Evolutionary conservation across 2,113 vertebrate species (phyloP).

Genomic region (Rhadina sibilatrix): DNA sequence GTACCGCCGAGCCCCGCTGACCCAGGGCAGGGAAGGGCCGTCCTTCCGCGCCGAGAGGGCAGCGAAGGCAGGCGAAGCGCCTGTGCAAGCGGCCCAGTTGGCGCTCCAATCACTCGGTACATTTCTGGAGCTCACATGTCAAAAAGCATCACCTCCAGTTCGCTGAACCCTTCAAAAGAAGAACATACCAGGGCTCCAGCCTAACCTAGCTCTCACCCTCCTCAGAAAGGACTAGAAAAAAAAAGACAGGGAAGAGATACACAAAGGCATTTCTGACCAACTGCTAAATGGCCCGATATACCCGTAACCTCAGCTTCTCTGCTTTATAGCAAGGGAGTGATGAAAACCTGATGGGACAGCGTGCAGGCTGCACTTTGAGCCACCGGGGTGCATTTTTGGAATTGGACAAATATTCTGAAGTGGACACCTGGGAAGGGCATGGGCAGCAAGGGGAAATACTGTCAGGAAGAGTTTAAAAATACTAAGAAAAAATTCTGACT

Average conservation of each 20-base stretch:
- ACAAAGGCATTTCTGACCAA: conserved; percentile 68
- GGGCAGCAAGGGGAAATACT: neutral
- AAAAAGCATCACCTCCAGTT: conserved; percentile 57
- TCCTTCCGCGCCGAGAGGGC: neutral
- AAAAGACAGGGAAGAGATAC: conserved; percentile 29
- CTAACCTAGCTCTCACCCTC: conserved; percentile 66
- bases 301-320: conserved; percentile 71
- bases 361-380: neutral
- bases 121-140: conserved; percentile 49
- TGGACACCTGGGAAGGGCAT: neutral
- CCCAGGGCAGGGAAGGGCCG: neutral
- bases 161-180: conserved; percentile 37
- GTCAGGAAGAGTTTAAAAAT: conserved; percentile 39
- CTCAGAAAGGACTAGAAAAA: conserved; percentile 3
- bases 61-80: neutral
- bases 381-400: neutral
- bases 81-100: neutral
- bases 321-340: conserved; percentile 69
- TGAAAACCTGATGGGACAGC: conserved; percentile 73
- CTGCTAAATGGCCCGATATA: conserved; percentile 71
- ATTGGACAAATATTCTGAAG: conserved; percentile 15
- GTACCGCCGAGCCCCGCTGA: fast-evolving
- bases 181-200: conserved; percentile 27
- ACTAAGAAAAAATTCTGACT: conserved; percentile 31
- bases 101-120: neutral